These are phyloP conservation scores for Pangasianodon gigas DNA, from an alignment of 2,113 vertebrate species.

Conservation along the genomic window DNA sequence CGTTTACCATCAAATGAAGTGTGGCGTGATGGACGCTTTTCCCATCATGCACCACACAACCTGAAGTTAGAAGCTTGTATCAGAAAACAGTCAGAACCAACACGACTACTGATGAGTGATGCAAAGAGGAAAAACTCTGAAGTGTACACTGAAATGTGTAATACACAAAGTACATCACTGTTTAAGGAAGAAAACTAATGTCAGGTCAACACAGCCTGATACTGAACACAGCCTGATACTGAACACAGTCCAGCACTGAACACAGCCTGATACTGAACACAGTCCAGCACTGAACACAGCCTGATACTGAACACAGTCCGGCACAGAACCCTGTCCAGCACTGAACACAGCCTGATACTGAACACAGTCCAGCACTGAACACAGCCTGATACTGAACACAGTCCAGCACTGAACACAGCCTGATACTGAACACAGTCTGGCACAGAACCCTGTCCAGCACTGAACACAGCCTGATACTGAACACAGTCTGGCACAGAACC, in stretches of 20 bases:
- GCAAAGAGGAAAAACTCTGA: not conserved
- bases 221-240: not conserved
- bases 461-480: not conserved
- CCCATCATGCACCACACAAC: constrained; percentile 3
- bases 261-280: not conserved
- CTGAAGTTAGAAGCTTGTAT: not conserved
- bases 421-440: not conserved
- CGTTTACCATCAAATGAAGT: not conserved
- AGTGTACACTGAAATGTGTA: not conserved
- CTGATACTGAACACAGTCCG: not conserved
- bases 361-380: not conserved
- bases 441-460: not conserved
- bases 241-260: not conserved
- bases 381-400: not conserved
- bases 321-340: not conserved
- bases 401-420: not conserved
- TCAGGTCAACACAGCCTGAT: not conserved
- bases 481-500: not conserved
- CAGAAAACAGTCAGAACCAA: not conserved
- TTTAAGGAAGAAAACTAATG: not conserved
- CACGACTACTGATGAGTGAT: not conserved
- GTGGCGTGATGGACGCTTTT: not conserved
- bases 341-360: not conserved
- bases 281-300: not conserved
- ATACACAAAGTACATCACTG: not conserved